Conservation (phyloP, 2,888 invertebrate genomes). For the Sicus ferrugineus region DNA sequence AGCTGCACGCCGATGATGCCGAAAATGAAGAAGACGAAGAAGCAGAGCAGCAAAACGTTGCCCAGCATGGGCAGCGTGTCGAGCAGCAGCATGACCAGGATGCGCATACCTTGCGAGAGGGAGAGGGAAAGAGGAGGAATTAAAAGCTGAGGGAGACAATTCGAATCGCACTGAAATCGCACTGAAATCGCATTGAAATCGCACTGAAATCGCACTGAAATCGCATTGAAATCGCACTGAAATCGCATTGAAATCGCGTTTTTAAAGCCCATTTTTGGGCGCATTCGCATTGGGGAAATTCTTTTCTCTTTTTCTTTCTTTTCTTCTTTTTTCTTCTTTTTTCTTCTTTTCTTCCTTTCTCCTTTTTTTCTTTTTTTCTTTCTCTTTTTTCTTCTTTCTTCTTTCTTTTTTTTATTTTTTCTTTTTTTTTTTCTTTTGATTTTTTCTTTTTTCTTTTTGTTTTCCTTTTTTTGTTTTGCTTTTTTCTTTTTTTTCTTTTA, state of each 20-base stretch:
- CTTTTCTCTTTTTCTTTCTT: no score
- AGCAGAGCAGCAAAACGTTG: slow-evolving; percentile 96
- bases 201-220: no score
- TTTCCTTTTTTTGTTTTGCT: no score
- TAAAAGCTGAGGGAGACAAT: background rate
- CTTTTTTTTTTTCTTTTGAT: background rate
- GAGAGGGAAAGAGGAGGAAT: no score
- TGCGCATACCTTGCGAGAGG: slow-evolving; percentile 95
- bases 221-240: no score
- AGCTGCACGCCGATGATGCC: slow-evolving; percentile 99
- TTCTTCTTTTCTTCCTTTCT: background rate
- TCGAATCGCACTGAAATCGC: no score
- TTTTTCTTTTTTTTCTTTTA: background rate
- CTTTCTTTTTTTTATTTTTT: slow-evolving; percentile 73
- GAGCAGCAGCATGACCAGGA: slow-evolving; percentile 95
- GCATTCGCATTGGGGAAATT: no score
- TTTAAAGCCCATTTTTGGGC: no score
- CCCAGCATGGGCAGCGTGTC: slow-evolving; percentile 99
- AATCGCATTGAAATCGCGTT: no score
- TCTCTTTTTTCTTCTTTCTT: background rate
- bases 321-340: no score
- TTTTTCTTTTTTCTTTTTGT: slow-evolving; percentile 77
- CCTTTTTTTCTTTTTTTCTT: background rate
- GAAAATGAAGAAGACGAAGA: slow-evolving; percentile 99
- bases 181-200: no score